Evolutionary conservation across 2,888 invertebrate species (phyloP), one percentile per base, ranked within the genome.

Genomic region (Acleris cristana): DNA sequence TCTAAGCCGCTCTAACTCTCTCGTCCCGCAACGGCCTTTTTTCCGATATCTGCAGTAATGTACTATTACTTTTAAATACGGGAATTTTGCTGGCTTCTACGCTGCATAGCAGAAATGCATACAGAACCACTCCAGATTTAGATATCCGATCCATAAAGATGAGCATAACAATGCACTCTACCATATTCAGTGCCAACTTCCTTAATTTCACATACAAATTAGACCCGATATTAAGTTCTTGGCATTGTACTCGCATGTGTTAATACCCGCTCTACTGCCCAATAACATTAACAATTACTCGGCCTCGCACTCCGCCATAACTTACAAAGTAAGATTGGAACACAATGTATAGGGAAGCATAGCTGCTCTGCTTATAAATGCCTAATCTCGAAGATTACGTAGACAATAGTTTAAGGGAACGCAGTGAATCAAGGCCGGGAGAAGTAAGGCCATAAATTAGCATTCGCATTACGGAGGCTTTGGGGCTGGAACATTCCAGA

Each of bases 401-500:
- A 68, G 65, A 72, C 70, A 73, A 73, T 72, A 67, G 70, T 72
- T 61, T 66, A 67, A 65, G 69, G 70, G 69, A 73, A 72, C 72
- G 72, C 72, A 69, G 66, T 72, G 65, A 70, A 76, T 75, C 76
- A 76, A 72, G 74, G 69, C 51, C 67, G 70, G 70, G 74, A 64
- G 64, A 59, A 69, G 70, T 60, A 60, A 64, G 69, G 73, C 69
- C 58, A 77, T 78, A 76, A 75, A 78, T 78, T 77, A 72, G 70
- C 64, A 69, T 65, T 69, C 69, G 72, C 75, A 73, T 74, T 78
- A 74, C 75, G 66, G 67, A 69, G 64, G 69, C 73, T 58, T 40
- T 30, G 40, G 58, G 65, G 59, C 51, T 61, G 53, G 62, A 65
- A 59, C 66, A 69, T 65, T 65, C 65, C 53, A 59, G 62, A 55